These are phyloP conservation scores for Branchinecta lindahli DNA, from an alignment of 1,140 invertebrate species.

Conservation along the genomic window DNA sequence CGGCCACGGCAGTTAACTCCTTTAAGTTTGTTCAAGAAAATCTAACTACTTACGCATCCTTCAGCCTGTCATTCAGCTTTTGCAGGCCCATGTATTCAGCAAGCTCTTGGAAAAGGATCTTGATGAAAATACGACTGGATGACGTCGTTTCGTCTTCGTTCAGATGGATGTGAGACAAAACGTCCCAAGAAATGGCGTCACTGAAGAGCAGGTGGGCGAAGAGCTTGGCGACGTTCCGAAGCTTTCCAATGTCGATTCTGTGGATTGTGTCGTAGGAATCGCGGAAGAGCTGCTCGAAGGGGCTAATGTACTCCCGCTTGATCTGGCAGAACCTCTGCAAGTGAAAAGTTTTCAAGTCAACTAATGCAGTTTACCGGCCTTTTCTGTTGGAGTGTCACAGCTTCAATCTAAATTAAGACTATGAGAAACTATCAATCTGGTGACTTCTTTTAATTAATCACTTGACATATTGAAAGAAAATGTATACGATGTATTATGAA, in stretches of 20 bases:
- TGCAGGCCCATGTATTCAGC: slow-evolving; percentile 88
- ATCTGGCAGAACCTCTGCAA: slow-evolving; percentile 74
- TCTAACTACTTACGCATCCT: slow-evolving; percentile 52
- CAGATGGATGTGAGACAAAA: slow-evolving; percentile 68
- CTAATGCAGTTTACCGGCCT: no score
- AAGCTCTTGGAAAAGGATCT: slow-evolving; percentile 92
- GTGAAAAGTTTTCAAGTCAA: slow-evolving; percentile 22
- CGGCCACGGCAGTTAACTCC: no score
- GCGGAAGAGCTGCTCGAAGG: slow-evolving; percentile 88
- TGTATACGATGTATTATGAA: no score
- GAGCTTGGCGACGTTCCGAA: slow-evolving; percentile 96
- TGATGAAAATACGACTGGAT: slow-evolving; percentile 92
- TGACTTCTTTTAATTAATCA: neutral
- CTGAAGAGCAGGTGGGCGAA: slow-evolving; percentile 92
- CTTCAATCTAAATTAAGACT: no score
- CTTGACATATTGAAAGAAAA: neutral
- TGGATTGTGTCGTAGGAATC: slow-evolving; percentile 89
- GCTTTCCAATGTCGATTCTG: slow-evolving; percentile 84
- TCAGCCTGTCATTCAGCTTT: slow-evolving; percentile 75
- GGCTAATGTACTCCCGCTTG: slow-evolving; percentile 72
- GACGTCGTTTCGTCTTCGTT: slow-evolving; percentile 96
- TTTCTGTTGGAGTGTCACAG: no score
- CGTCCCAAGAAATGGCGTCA: slow-evolving; percentile 89
- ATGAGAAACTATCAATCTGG: no score
- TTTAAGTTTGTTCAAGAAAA: no score